phyloP scores from a whole-genome alignment of 2,888 invertebrate species.

The Anaspis maculata region DNA sequence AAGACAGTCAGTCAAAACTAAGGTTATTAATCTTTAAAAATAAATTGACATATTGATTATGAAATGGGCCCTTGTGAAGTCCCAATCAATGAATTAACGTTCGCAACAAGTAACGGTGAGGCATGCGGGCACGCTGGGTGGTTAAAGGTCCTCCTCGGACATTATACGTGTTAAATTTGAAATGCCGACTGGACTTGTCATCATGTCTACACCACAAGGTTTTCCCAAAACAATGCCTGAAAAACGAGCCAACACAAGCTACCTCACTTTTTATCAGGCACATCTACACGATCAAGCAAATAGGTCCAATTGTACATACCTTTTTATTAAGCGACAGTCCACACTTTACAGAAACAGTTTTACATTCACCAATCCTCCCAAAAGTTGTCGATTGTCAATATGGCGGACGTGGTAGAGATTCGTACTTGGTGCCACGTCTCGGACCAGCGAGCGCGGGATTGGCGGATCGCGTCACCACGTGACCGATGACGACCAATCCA shows the following conservation, averaged over 20 bases:
- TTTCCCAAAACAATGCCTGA: constrained; percentile 27
- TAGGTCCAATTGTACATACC: constrained; percentile 47
- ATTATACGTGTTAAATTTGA: too few relatives aligned
- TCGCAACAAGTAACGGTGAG: too few relatives aligned
- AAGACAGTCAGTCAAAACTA: constrained; percentile 26
- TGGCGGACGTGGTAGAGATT: constrained; percentile 74
- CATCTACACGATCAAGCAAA: too few relatives aligned
- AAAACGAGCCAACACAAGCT: constrained; percentile 11
- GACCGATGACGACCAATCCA: constrained; percentile 25
- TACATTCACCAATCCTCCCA: constrained; percentile 61
- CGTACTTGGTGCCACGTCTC: constrained; percentile 75
- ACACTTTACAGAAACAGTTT: constrained; percentile 46
- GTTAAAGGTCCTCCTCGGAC: too few relatives aligned
- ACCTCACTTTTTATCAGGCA: too few relatives aligned
- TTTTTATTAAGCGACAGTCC: constrained; percentile 46
- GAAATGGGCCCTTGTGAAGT: neutral
- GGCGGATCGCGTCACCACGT: constrained; percentile 27
- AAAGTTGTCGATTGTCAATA: constrained; percentile 72
- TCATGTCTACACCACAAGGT: constrained; percentile 48
- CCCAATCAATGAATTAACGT: too few relatives aligned
- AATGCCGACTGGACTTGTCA: constrained; percentile 48
- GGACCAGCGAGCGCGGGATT: constrained; percentile 35
- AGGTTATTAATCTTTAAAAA: constrained; percentile 36
- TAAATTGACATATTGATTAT: constrained; percentile 37
- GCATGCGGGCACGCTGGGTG: too few relatives aligned